Percentiles rank a stretch among this genome's conserved stretches.
Conservation (phyloP, 2,888 invertebrate species). For the Drosophila emarginata region DNA sequence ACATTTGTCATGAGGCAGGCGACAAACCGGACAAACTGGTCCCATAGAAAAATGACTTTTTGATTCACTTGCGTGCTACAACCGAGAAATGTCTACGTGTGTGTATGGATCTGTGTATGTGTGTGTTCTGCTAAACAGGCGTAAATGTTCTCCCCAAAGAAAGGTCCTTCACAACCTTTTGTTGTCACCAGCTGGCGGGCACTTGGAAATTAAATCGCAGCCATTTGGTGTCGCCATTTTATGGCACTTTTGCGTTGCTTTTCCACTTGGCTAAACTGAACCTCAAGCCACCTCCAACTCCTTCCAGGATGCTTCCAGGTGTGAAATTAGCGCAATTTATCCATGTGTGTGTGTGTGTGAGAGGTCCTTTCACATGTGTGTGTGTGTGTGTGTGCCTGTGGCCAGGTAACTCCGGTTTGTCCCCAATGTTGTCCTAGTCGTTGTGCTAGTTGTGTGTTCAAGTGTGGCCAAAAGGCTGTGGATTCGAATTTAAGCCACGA, state of each 20-base stretch:
- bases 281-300: not conserved
- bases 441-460: not conserved
- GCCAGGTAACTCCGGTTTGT: conserved; percentile 15
- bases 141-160: conserved; percentile 57
- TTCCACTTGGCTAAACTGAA: conserved; percentile 38
- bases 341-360: conserved; percentile 15
- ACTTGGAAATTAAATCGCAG: conserved; percentile 56
- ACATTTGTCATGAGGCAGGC: conserved; percentile 63
- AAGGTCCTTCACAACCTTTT: conserved; percentile 26
- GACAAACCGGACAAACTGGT: conserved; percentile 41
- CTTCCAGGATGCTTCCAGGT: conserved; percentile 45
- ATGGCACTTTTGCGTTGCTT: conserved; percentile 56
- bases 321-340: conserved; percentile 65
- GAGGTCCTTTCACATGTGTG: not conserved
- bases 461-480: conserved; percentile 32
- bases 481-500: not conserved
- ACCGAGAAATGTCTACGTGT: conserved; percentile 3
- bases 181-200: conserved; percentile 41
- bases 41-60: conserved; percentile 66
- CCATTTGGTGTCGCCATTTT: conserved; percentile 64
- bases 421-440: conserved; percentile 1
- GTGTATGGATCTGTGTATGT: not conserved
- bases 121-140: conserved; percentile 34
- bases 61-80: conserved; percentile 61
- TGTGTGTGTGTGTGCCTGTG: conserved; percentile 10